Percentiles rank a stretch among this genome's conserved stretches.
phyloP scores from a whole-genome alignment of 2,113 vertebrate species.

The Thryonomys swinderianus region DNA sequence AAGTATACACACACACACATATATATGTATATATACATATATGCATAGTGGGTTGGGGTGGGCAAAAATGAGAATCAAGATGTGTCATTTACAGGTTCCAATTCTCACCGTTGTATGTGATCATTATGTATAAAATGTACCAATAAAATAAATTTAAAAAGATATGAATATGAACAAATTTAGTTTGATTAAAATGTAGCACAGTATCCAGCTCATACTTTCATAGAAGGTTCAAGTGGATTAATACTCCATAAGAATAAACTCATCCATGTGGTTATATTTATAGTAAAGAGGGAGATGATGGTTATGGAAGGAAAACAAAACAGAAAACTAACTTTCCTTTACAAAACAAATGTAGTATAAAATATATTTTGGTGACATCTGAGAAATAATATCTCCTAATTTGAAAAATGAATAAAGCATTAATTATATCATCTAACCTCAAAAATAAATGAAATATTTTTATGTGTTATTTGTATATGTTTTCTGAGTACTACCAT shows the following conservation, averaged over 20 bases:
- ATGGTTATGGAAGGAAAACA: background rate
- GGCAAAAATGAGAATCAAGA: too few relatives aligned
- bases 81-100: too few relatives aligned
- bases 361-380: background rate
- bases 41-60: too few relatives aligned
- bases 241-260: background rate
- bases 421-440: background rate
- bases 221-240: background rate
- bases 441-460: background rate
- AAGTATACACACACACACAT: too few relatives aligned
- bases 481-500: background rate
- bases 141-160: too few relatives aligned
- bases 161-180: background rate
- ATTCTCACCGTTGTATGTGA: too few relatives aligned
- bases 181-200: background rate
- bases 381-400: background rate
- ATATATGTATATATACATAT: too few relatives aligned
- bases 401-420: background rate
- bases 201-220: background rate
- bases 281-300: background rate
- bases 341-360: background rate
- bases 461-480: background rate
- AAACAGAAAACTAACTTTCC: background rate
- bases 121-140: too few relatives aligned
- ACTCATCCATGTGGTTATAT: background rate